These are phyloP conservation scores for Anguilla rostrata DNA, from an alignment of 2,113 vertebrate species.

Conservation along the genomic window DNA sequence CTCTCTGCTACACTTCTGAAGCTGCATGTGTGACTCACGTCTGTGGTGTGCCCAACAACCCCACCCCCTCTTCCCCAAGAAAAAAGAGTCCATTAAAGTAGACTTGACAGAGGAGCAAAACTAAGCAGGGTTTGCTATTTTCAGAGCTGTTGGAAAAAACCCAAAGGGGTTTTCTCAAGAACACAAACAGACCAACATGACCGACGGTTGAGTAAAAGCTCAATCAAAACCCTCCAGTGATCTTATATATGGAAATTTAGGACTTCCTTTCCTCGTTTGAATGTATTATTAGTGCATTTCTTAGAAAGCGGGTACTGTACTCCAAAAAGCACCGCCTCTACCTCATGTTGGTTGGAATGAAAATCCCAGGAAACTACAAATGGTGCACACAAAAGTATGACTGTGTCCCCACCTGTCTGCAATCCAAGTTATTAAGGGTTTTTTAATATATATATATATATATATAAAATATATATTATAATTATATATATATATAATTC, in stretches of 20 bases:
- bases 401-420: not conserved
- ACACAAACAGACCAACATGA: not conserved
- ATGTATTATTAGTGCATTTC: not conserved
- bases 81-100: not conserved
- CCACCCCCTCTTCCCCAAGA: not conserved
- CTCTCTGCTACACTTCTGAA: slow-evolving; percentile 1
- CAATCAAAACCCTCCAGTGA: not conserved
- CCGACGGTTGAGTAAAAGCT: not conserved
- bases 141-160: not conserved
- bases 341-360: not conserved
- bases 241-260: not conserved
- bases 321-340: not conserved
- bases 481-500: too few relatives aligned
- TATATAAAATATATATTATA: too few relatives aligned
- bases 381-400: not conserved
- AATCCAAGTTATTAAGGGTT: not conserved
- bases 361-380: not conserved
- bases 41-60: not conserved
- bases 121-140: not conserved
- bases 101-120: slow-evolving; percentile 5
- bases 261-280: not conserved
- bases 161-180: not conserved
- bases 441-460: too few relatives aligned
- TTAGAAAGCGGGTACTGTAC: not conserved
- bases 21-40: not conserved